Percentiles rank a stretch among this genome's conserved stretches.
Conservation (phyloP, 2,113 vertebrate species). For the Ivindomyrus marchei region DNA sequence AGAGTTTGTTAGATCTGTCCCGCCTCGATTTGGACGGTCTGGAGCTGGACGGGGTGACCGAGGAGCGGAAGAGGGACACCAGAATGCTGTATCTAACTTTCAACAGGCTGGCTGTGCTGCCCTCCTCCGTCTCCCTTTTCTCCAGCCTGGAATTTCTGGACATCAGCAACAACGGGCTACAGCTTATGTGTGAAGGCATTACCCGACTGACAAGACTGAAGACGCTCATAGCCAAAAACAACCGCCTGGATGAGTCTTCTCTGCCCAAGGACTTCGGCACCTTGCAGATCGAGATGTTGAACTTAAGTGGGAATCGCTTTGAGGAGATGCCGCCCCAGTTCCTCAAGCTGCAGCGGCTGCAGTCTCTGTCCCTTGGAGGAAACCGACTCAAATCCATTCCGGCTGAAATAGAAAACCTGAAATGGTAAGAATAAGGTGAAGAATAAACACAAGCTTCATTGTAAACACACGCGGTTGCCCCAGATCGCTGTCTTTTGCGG, state of each 20-base stretch:
- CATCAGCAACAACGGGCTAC: conserved; percentile 80
- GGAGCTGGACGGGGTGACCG: conserved; percentile 49
- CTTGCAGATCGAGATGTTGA: conserved; percentile 78
- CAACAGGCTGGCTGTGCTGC: conserved; percentile 67
- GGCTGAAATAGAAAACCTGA: conserved; percentile 78
- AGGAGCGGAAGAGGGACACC: conserved; percentile 60
- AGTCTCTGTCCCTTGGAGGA: conserved; percentile 88
- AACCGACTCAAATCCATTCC: conserved; percentile 87
- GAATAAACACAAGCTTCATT: not conserved
- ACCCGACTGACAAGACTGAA: conserved; percentile 66
- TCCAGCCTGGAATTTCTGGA: conserved; percentile 78
- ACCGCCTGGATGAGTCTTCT: conserved; percentile 78
- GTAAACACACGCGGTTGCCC: not conserved
- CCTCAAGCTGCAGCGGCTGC: conserved; percentile 71
- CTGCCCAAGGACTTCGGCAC: conserved; percentile 80
- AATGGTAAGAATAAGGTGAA: conserved; percentile 56
- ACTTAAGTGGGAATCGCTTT: conserved; percentile 90
- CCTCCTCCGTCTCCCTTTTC: conserved; percentile 63
- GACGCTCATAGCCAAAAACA: conserved; percentile 89
- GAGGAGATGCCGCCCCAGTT: conserved; percentile 74
- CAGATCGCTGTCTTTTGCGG: not conserved
- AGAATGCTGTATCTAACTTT: conserved; percentile 71
- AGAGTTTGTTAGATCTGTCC: conserved; percentile 64
- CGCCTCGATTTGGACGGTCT: conserved; percentile 60
- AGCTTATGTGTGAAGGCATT: conserved; percentile 69